Evolutionary conservation across 2,888 invertebrate genomes (phyloP), one percentile per base, ranked within the genome.

Genomic region (Villa cingulata): DNA sequence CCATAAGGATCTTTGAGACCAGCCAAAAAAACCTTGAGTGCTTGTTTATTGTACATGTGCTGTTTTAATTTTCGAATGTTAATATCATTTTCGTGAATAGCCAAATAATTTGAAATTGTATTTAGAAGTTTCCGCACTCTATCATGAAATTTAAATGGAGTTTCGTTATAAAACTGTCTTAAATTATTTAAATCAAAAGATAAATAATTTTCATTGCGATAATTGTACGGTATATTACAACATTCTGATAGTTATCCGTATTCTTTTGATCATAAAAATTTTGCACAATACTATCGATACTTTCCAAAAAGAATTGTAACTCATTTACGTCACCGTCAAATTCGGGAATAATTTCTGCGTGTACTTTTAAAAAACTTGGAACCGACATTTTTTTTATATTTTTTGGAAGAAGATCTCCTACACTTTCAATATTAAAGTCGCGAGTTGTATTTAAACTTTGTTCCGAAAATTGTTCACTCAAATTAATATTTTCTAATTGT

Each of bases 111-210:
- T 2, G 43, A 46, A n/a, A 49, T 41, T 16, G 36, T 40, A 46
- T 46, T 44, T n/a, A 49, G n/a, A 15, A 19, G 19, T 46, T 40
- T 46, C 18, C 45, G 18, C 12, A 47, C 32, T 43, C 39, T 41
- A 14, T 44, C 37, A 14, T 47, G 27, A 41, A 47, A 44, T 23
- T 47, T n/a, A 2, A 36, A 23, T 4, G 43, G 46, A 12, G 49
- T 40, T 43, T 46, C 46, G 18, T 38, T 41, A 55, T 14, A 55
- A 52, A 39, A 47, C 43, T 46, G 40, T 32, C 38, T 47, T 14
- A 29, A 20, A 14, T 39, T 49, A 34, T 39, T 40, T 12, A 38
- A 23, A 15, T 36, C 41, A 34, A 48, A 41, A 41, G 4, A 34
- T 14, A 20, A n/a, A 37, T 34, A 49, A 15, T 32, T 45, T 43